Evolutionary conservation across 2,797 vertebrate genomes (phyloP).

Genomic region (Lithobates sylvaticus): DNA sequence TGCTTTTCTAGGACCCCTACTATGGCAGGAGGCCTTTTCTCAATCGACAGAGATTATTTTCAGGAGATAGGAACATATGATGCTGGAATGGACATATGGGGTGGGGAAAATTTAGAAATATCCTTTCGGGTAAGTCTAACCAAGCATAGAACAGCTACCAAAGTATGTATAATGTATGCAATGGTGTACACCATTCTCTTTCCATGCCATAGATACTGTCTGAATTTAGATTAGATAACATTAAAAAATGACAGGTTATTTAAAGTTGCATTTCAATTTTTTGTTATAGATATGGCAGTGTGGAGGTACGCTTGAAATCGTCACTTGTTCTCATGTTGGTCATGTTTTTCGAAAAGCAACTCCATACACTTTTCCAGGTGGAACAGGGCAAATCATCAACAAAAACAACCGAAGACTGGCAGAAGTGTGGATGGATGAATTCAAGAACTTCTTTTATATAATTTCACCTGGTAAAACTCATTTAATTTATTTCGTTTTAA

Average conservation of each 20-base stretch:
- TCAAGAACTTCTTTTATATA: constrained; percentile 99
- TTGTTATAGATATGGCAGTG: constrained; percentile 94
- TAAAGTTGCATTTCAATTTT: background rate
- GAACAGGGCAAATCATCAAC: constrained; percentile 98
- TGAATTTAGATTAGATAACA: no score
- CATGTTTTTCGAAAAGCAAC: constrained; percentile 99
- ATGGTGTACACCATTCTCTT: no score
- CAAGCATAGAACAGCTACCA: background rate
- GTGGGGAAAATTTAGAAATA: constrained; percentile 98
- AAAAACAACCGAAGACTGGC: constrained; percentile 98
- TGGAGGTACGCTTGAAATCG: constrained; percentile 96
- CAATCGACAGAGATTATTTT: constrained; percentile 98
- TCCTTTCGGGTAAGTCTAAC: constrained; percentile 91
- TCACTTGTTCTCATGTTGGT: constrained; percentile 97
- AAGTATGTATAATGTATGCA: background rate
- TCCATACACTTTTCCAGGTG: constrained; percentile 96
- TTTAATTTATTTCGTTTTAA: background rate
- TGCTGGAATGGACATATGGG: constrained; percentile 99
- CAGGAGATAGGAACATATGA: constrained; percentile 98
- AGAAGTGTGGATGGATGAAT: constrained; percentile 99
- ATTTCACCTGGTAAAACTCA: constrained; percentile 93
- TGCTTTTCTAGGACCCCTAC: constrained; percentile 88
- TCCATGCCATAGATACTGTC: no score
- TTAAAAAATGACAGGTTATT: no score
- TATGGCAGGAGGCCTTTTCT: constrained; percentile 98